Evolutionary conservation across 1,140 invertebrate species (phyloP).

Genomic region (Frieseomelitta varia): DNA sequence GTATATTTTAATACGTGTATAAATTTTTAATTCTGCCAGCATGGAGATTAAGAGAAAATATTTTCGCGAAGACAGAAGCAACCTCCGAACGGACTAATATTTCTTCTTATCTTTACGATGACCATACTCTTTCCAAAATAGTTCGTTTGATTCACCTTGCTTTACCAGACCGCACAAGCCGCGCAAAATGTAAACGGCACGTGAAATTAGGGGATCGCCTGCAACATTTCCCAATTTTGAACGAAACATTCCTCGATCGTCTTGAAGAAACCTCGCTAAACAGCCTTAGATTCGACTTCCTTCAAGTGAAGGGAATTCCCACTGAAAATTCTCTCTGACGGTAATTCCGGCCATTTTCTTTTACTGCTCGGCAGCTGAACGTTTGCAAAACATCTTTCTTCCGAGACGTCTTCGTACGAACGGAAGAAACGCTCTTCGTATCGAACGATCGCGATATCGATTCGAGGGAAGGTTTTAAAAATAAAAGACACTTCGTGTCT

Average conservation of each 20-base stretch:
- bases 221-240: conserved; percentile 33
- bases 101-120: not conserved
- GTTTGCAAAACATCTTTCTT: conserved; percentile 31
- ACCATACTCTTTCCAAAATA: not conserved
- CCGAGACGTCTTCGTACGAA: no score
- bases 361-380: conserved; percentile 7
- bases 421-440: not conserved
- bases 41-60: not conserved
- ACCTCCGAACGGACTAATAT: no score
- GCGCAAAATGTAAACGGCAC: not conserved
- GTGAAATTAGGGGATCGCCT: conserved; percentile 35
- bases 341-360: conserved; percentile 24
- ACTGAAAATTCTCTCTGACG: conserved; percentile 12
- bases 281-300: conserved; percentile 20
- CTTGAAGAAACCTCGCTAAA: conserved; percentile 11
- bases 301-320: not conserved
- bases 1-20: not conserved
- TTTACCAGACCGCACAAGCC: not conserved
- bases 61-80: not conserved
- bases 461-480: not conserved
- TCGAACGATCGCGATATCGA: not conserved
- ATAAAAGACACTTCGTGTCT: not conserved
- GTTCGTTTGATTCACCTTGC: not conserved
- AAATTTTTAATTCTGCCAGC: not conserved
- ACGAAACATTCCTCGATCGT: conserved; percentile 12